Base-by-base conservation (phyloP, 2,113 vertebrate species). In the Saguinus imperator region DNA sequence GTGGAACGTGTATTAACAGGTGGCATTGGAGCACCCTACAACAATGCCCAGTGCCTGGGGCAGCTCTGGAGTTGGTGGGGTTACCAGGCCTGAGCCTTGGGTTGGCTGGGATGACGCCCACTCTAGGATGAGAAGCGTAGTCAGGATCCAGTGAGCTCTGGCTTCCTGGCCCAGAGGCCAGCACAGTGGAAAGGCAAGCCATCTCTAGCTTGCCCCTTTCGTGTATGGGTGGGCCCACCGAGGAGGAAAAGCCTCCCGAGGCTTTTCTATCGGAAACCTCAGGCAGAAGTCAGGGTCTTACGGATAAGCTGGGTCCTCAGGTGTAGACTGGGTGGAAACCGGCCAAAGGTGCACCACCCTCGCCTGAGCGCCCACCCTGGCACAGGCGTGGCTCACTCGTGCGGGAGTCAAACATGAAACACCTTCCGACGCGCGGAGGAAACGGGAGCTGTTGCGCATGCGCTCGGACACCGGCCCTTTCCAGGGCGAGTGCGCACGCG, bases 381-480 rank as follows among this genome's bases (percentile, higher is more conserved):
- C 4, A 6, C 35, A 17, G 2, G 9, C 27, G 14, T 21, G 0
- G 20, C 25, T 29, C 4, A 43, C 17, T 64, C 3, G 3, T 14
- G 77, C 29, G 35, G 70, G 48, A 57, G 17, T 61, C 14, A 20
- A 13, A 76, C 66, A 0, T 5, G 16, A 14, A 37, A 57, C 32
- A 5, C 6, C 10, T 0, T 48, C 5, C 0, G 40, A 20, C 16
- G 4, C 4, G 5, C 13, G 27, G 50, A 23, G 25, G 61, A 21
- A 8, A 9, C 7, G 11, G 18, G 6, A 14, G 0, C 0, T 8
- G 2, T 0, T 52, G 94, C 97, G 95, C 97, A 93, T 94, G 97
- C 96, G 89, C 68, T 0, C 0, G 1, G 3, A 3, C 1, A 11
- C 21, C 4, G 6, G 23, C 9, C 25, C 1, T 0, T 1, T 11